phyloP scores from a whole-genome alignment of 2,797 vertebrate species.

The Diglossa cyanea region DNA sequence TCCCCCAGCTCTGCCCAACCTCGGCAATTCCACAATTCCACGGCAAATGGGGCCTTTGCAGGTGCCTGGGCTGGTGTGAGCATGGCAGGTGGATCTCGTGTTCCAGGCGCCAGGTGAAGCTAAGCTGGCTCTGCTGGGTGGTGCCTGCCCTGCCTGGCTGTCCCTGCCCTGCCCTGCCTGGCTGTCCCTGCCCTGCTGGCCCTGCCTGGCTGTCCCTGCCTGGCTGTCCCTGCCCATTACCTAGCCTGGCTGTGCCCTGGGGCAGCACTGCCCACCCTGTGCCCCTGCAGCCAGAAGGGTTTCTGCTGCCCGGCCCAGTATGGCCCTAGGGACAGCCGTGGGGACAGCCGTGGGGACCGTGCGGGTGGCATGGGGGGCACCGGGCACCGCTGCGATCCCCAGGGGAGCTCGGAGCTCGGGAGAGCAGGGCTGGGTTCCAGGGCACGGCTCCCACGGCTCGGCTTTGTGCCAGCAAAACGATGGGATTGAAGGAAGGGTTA shows the following conservation, averaged over 20 bases:
- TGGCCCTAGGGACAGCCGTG: not conserved
- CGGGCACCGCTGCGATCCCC: not conserved
- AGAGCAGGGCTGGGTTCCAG: not conserved
- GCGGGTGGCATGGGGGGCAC: not conserved
- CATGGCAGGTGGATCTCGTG: accelerated
- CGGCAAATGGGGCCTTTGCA: accelerated
- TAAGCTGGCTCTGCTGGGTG: not conserved
- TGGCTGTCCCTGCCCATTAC: no score
- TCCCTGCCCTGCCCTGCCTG: no score
- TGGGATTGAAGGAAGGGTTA: not conserved
- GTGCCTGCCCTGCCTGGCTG: no score
- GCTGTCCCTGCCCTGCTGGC: no score
- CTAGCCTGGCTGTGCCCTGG: no score
- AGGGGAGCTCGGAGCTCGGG: not conserved
- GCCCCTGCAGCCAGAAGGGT: no score
- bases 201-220: no score
- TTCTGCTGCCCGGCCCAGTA: no score
- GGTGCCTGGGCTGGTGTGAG: not conserved
- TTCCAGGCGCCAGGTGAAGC: not conserved
- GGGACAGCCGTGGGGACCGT: no score
- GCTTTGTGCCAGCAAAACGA: accelerated
- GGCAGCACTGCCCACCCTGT: no score
- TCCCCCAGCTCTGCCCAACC: not conserved
- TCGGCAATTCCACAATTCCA: accelerated
- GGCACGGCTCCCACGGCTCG: not conserved